Evolutionary conservation across 1,140 invertebrate genomes (phyloP).

Genomic region (Hesperophylax magnus): DNA sequence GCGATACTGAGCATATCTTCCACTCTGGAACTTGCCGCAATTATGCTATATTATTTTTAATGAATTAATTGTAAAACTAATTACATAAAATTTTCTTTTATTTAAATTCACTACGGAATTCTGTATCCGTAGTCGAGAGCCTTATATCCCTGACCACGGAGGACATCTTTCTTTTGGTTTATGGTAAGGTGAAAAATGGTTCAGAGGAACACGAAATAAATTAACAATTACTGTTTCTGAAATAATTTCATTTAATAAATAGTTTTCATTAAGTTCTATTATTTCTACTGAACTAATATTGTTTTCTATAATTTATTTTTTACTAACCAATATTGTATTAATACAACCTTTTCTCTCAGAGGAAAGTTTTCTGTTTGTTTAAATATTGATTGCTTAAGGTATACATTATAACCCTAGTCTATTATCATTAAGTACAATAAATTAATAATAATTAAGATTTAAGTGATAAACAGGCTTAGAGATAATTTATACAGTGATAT

Average conservation of each 20-base stretch:
- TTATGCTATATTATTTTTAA: too few relatives aligned
- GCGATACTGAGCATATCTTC: too few relatives aligned
- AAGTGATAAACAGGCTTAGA: slow-evolving; percentile 31
- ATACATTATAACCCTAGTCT: slow-evolving; percentile 6
- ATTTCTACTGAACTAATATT: slow-evolving; percentile 57
- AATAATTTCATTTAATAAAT: slow-evolving; percentile 59
- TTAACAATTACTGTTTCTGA: slow-evolving; percentile 14
- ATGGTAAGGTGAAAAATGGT: background rate
- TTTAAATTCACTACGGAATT: too few relatives aligned
- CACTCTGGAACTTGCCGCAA: too few relatives aligned
- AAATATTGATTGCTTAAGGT: slow-evolving; percentile 30
- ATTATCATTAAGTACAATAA: slow-evolving; percentile 34
- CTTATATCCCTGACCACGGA: too few relatives aligned
- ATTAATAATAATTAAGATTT: slow-evolving; percentile 35
- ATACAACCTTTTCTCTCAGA: slow-evolving; percentile 55
- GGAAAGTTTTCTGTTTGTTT: slow-evolving; percentile 41
- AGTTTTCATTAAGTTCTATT: slow-evolving; percentile 57
- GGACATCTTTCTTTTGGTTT: background rate
- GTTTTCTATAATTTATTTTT: slow-evolving; percentile 54
- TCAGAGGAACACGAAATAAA: slow-evolving; percentile 20
- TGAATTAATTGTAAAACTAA: too few relatives aligned
- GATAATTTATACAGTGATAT: slow-evolving; percentile 47
- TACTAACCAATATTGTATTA: slow-evolving; percentile 50
- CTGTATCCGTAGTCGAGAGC: too few relatives aligned
- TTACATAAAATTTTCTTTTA: too few relatives aligned